Evolutionary conservation across 2,888 invertebrate genomes (phyloP).

Genomic region (Ormyrus nitidulus): DNA sequence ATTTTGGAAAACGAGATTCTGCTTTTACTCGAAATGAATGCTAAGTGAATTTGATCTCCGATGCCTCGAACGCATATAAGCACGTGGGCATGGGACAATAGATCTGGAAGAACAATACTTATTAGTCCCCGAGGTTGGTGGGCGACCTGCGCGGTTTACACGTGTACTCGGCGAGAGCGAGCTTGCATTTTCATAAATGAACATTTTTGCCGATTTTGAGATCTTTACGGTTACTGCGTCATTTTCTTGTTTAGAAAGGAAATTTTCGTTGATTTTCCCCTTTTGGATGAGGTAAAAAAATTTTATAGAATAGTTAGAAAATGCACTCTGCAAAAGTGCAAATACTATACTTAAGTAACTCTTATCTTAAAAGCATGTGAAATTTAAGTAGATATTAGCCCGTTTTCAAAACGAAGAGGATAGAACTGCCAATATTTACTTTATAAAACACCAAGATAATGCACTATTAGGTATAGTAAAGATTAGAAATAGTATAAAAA

Average conservation of each 20-base stretch:
- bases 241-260: neutral
- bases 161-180: conserved; percentile 17
- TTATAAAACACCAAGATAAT: no score
- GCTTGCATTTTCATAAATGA: conserved; percentile 42
- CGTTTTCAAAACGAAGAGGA: no score
- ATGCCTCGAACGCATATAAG: conserved; percentile 3
- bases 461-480: no score
- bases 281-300: no score
- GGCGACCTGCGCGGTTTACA: conserved; percentile 61
- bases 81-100: conserved; percentile 69
- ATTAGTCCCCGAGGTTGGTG: conserved; percentile 66
- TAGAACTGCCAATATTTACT: no score
- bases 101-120: conserved; percentile 68
- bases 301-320: no score
- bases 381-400: no score
- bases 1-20: conserved; percentile 14
- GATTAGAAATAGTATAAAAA: no score
- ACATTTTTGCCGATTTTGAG: conserved; percentile 21
- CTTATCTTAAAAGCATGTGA: no score
- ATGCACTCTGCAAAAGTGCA: no score
- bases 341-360: no score
- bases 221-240: neutral
- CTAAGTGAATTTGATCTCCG: conserved; percentile 46
- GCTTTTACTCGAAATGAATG: conserved; percentile 43
- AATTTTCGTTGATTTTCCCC: no score